Evolutionary conservation across 2,888 invertebrate genomes (phyloP), one percentile per base, ranked within the genome.

Genomic region (Hipparchia semele): DNA sequence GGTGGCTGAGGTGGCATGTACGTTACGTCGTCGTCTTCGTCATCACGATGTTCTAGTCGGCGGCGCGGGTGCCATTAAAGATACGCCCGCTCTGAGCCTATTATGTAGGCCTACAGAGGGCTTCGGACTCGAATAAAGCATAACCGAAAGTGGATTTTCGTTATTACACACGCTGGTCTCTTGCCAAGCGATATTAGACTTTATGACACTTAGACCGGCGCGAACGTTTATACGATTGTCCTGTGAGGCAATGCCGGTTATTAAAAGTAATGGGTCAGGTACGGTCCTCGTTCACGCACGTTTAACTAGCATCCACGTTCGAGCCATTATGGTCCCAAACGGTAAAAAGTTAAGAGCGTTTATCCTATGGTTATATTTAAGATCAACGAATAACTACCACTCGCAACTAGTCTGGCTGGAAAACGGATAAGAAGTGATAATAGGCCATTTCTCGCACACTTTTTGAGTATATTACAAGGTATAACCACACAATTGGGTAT

Each of bases 121-220:
- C 83, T 83, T 84, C 82, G 80, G 82, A 84, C 79, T 84, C 84
- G 81, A 84, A 87, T 87, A 87, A 88, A 88, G 87, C 85, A 87
- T 86, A 87, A 85, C 86, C 80, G 84, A 86, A 87, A 87, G 87
- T 86, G 85, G 87, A 87, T 88, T 87, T 86, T 86, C 83, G 84
- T 86, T 87, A 88, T 86, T 85, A 85, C 84, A 81, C 73, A 71
- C 81, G 80, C 84, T 86, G 85, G 83, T 79, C 67, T 74, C 69
- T 68, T 82, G 87, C 86, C 86, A 87, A 81, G 79, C 82, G 75
- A 85, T 83, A 84, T 79, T 81, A 80, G 80, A 70, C 83, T 86
- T 84, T 88, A 87, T 81, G 74, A 71, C 79, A 73, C 70, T 72
- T 61, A 76, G 74, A 72, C 73, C 71, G 69, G 76, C 77, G 77